phyloP scores from a whole-genome alignment of 2,888 invertebrate genomes.

The Argyresthia albistria region DNA sequence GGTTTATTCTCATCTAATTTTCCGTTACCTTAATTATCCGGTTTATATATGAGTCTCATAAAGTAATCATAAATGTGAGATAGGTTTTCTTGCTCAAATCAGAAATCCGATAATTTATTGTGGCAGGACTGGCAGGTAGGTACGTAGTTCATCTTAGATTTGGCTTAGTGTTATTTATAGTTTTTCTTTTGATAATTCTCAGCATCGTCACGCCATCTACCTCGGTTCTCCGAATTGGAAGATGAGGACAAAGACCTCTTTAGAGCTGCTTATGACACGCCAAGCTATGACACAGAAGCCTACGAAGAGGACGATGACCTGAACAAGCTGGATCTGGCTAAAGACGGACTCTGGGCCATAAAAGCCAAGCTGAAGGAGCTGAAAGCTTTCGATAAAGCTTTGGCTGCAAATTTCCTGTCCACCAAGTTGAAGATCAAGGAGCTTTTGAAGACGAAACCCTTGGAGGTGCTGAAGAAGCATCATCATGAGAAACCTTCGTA shows the following conservation, averaged over 20 bases:
- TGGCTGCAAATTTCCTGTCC: constrained; percentile 44
- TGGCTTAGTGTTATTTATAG: too few species aligned
- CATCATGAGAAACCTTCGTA: constrained; percentile 36
- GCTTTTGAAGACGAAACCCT: constrained; percentile 29
- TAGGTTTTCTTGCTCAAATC: too few species aligned
- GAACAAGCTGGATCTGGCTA: constrained; percentile 49
- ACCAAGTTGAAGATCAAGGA: constrained; percentile 55
- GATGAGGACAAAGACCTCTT: constrained; percentile 51
- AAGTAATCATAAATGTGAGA: too few species aligned
- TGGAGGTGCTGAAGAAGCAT: constrained; percentile 29
- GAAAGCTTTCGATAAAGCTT: constrained; percentile 50
- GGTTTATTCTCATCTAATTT: too few species aligned
- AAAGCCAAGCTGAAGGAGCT: constrained; percentile 53
- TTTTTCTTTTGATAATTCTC: too few species aligned
- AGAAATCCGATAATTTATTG: too few species aligned
- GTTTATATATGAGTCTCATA: too few species aligned
- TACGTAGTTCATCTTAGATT: too few species aligned
- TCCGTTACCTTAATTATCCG: too few species aligned
- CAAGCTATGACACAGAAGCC: constrained; percentile 39
- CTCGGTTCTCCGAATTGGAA: constrained; percentile 42
- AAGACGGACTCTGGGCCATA: constrained; percentile 52
- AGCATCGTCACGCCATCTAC: constrained; percentile 31
- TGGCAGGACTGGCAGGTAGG: too few species aligned
- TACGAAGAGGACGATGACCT: constrained; percentile 33
- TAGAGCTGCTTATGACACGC: constrained; percentile 51